phyloP scores from a whole-genome alignment of 1,140 invertebrate genomes.

The Aphaenogaster ashmeadi region DNA sequence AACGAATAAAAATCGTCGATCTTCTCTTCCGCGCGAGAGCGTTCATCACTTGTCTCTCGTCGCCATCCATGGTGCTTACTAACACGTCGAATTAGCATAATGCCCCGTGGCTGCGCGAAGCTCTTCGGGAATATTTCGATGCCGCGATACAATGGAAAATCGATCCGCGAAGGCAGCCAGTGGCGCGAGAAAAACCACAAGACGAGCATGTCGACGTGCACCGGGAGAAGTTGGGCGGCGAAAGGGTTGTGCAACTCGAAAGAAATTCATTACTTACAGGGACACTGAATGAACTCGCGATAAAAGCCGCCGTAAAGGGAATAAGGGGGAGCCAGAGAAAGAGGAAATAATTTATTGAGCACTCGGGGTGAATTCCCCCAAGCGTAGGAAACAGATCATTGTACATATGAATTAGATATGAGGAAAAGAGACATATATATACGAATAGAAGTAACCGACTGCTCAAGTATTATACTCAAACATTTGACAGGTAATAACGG shows the following conservation, averaged over 20 bases:
- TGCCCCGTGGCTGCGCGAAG: conserved; percentile 60
- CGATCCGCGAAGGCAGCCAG: conserved; percentile 66
- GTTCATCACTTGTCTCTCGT: conserved; percentile 67
- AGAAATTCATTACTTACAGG: conserved; percentile 55
- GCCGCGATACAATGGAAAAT: conserved; percentile 78
- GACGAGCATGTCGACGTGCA: conserved; percentile 62
- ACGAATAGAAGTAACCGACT: background rate
- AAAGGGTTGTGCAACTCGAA: conserved; percentile 17
- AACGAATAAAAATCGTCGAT: background rate
- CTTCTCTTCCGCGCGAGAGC: background rate
- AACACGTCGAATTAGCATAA: conserved; percentile 81
- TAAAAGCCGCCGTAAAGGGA: conserved; percentile 39
- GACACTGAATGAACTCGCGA: conserved; percentile 44
- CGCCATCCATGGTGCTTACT: conserved; percentile 54
- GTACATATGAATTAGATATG: conserved; percentile 12
- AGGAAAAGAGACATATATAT: background rate
- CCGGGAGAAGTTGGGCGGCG: background rate
- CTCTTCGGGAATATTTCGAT: conserved; percentile 70
- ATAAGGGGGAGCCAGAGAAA: background rate
- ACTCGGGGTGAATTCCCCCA: background rate
- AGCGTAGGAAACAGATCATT: conserved; percentile 9
- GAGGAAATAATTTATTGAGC: conserved; percentile 22
- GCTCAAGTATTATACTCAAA: background rate
- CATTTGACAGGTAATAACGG: background rate
- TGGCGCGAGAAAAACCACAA: conserved; percentile 61